Evolutionary conservation across 2,888 invertebrate genomes (phyloP), one percentile per base, ranked within the genome.

Genomic region (Barypeithes pellucidus): DNA sequence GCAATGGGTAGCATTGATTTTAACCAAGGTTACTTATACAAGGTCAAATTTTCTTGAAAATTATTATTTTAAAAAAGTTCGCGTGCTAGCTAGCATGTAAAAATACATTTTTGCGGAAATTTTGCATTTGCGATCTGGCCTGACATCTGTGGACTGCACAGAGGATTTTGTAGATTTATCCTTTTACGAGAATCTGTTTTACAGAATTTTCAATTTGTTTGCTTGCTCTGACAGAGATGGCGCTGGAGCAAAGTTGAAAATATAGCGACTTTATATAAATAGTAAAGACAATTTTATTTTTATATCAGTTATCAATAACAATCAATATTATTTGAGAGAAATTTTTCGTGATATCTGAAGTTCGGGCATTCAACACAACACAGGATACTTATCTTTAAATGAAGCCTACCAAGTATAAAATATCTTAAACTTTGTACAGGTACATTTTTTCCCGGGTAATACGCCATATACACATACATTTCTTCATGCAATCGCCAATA

Each of bases 21-120:
- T 16, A 14, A 16, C 41, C 39, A 45, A 61, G 29, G 41, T 33
- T 67, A 43, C 12, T 14, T 18, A n/a, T 57, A 9, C 36, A 67
- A 63, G 63, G 63, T 63, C 1, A 45, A 63, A 66, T 54, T 22
- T 66, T 66, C 54, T 18, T 57, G 11, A 57, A 57, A 57, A 57
- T 57, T 29, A 33, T 8, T 54, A 11, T 29, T 29, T 29, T 29
- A 11, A 14, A n/a, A 16, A 16, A 9, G 16, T n/a, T 57, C 0
- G 29, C 29, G 2, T 14, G 9, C 2, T 16, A 11, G 18, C 16
- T 57, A n/a, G 9, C n/a, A n/a, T 18, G 20, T 47, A 9, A 47
- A 24, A 24, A 50, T 43, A 16, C 2, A 1, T 29, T 24, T 24
- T 24, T 24, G 24, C 5, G 24, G 5, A 9, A 7, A 12, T 20